These are phyloP conservation scores for Lutraria lutraria DNA, from an alignment of 2,888 invertebrate genomes.

Conservation along the genomic window DNA sequence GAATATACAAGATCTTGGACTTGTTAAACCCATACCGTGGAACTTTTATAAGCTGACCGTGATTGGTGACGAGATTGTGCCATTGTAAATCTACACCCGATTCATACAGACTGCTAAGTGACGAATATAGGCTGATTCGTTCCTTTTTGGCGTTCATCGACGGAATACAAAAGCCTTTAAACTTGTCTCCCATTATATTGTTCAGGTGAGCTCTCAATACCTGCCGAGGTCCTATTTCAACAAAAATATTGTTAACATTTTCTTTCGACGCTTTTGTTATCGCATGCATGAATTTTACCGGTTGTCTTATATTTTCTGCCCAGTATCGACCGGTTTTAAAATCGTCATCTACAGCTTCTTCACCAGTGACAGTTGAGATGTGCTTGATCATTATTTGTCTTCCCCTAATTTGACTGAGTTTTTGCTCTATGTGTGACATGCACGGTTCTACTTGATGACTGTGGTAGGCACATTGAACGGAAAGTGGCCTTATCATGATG, in stretches of 20 bases:
- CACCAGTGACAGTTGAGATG: constrained; percentile 75
- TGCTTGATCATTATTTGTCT: constrained; percentile 54
- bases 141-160: constrained; percentile 57
- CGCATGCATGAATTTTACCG: constrained; percentile 75
- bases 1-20: constrained; percentile 54
- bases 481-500: constrained; percentile 60
- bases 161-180: constrained; percentile 37
- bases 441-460: constrained; percentile 72
- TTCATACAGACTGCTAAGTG: constrained; percentile 40
- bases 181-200: constrained; percentile 40
- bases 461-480: constrained; percentile 79
- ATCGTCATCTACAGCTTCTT: constrained; percentile 46
- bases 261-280: constrained; percentile 57
- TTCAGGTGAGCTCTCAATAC: constrained; percentile 60
- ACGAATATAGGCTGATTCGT: constrained; percentile 31
- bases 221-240: constrained; percentile 81
- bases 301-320: constrained; percentile 76
- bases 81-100: constrained; percentile 48
- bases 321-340: constrained; percentile 75
- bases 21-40: constrained; percentile 74
- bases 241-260: constrained; percentile 67
- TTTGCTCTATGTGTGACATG: constrained; percentile 57
- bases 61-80: constrained; percentile 46
- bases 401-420: constrained; percentile 55
- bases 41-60: constrained; percentile 46